Evolutionary conservation across 2,888 invertebrate genomes (phyloP).

Genomic region (Vannuccia rotundouncinata): DNA sequence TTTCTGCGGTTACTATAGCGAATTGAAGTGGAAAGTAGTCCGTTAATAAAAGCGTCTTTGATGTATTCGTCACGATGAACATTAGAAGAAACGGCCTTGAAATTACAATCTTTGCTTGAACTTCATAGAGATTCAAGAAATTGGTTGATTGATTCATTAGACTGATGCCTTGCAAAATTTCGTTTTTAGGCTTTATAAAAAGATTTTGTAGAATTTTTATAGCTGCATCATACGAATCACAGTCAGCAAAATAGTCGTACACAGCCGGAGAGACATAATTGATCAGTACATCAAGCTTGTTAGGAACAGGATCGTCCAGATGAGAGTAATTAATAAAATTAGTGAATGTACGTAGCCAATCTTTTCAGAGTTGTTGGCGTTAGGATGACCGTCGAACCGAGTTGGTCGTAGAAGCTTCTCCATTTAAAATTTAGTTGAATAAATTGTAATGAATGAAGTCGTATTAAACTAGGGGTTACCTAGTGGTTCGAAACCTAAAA

Average conservation of each 20-base stretch:
- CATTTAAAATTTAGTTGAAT: neutral
- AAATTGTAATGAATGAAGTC: neutral
- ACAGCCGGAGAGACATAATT: slow-evolving; percentile 8
- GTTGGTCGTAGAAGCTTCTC: neutral
- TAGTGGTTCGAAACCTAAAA: too few species aligned
- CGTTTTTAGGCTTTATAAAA: neutral
- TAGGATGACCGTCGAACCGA: neutral
- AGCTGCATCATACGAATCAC: neutral
- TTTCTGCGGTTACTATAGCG: too few species aligned
- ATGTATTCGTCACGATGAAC: neutral
- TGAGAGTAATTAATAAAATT: neutral
- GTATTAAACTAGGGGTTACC: too few species aligned
- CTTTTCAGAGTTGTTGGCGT: neutral
- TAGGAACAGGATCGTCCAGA: neutral
- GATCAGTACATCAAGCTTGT: neutral
- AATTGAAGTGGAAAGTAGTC: neutral
- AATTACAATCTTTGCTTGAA: neutral
- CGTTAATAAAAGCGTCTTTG: neutral
- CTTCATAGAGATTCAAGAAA: neutral
- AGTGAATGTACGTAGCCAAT: neutral
- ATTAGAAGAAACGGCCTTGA: neutral
- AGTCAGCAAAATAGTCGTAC: neutral
- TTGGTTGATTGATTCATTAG: neutral
- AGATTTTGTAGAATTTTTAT: neutral
- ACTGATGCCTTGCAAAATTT: too few species aligned